phyloP scores from a whole-genome alignment of 2,797 vertebrate species.

The Thalassophryne amazonica region DNA sequence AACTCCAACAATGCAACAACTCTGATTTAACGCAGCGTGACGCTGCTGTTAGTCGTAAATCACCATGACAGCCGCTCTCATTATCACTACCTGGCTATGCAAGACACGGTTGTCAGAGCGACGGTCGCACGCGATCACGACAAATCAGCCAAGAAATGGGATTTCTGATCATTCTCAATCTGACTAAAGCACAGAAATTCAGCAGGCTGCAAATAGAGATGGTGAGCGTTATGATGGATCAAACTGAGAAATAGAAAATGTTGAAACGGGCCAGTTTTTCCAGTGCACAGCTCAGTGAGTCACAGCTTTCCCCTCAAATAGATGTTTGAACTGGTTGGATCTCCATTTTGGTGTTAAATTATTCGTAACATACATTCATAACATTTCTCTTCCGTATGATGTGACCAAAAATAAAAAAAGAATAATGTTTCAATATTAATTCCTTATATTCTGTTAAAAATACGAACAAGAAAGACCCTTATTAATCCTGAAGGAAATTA shows the following conservation, averaged over 20 bases:
- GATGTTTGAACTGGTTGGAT: too few species aligned
- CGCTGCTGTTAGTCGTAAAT: conserved; percentile 63
- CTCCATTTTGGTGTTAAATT: too few species aligned
- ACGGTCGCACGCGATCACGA: conserved; percentile 47
- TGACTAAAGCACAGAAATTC: conserved; percentile 33
- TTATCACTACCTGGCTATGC: conserved; percentile 76
- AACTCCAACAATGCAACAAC: conserved; percentile 62
- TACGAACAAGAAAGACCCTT: too few species aligned
- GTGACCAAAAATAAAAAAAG: too few species aligned
- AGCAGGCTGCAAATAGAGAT: conserved; percentile 32
- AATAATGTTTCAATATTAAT: too few species aligned
- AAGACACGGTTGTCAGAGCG: conserved; percentile 71
- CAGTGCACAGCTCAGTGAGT: too few species aligned
- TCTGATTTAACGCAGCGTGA: conserved; percentile 65
- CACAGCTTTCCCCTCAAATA: too few species aligned
- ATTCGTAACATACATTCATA: too few species aligned
- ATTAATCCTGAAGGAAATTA: too few species aligned
- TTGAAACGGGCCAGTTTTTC: conserved; percentile 13
- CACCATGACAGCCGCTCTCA: conserved; percentile 63
- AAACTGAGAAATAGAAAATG: conserved; percentile 25
- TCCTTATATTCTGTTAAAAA: too few species aligned
- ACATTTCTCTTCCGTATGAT: too few species aligned
- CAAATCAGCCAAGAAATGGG: conserved; percentile 66
- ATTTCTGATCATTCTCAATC: conserved; percentile 61
- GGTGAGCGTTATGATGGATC: conserved; percentile 21